Conservation (phyloP, 2,113 vertebrate species). For the Coregonus clupeaformis region DNA sequence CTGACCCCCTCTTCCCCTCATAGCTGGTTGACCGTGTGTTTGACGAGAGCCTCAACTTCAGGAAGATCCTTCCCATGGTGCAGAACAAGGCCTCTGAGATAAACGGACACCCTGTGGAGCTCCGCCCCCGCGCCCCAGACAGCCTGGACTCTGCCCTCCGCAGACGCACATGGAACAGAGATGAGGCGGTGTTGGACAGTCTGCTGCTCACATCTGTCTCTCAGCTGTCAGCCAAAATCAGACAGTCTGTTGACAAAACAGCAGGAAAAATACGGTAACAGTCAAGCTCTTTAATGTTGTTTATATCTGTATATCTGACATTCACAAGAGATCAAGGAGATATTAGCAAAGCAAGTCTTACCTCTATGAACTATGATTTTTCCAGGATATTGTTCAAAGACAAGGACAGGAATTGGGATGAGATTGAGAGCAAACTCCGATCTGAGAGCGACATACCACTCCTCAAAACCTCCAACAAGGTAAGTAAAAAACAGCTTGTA, state of each 20-base stretch:
- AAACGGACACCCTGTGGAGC: constrained; percentile 82
- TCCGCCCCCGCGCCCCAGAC: constrained; percentile 81
- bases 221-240: constrained; percentile 93
- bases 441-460: constrained; percentile 91
- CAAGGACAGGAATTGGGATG: constrained; percentile 96
- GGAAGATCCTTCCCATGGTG: constrained; percentile 92
- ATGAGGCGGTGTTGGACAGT: constrained; percentile 96
- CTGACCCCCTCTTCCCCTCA: not conserved
- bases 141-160: constrained; percentile 84
- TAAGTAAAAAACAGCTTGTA: constrained; percentile 47
- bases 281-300: not conserved
- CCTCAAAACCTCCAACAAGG: constrained; percentile 96
- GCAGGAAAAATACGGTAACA: constrained; percentile 93
- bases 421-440: constrained; percentile 91
- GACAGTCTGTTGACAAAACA: constrained; percentile 93
- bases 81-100: constrained; percentile 83
- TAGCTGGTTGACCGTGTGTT: constrained; percentile 97
- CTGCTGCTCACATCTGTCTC: constrained; percentile 92
- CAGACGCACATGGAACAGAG: constrained; percentile 95
- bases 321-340: not conserved
- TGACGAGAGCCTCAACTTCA: constrained; percentile 98
- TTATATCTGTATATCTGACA: not conserved
- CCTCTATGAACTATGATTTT: constrained; percentile 10
- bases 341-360: constrained; percentile 3
- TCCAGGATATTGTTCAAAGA: constrained; percentile 96